Evolutionary conservation across 1,140 invertebrate species (phyloP), one percentile per base, ranked within the genome.

Genomic region (Drosophila subobscura): DNA sequence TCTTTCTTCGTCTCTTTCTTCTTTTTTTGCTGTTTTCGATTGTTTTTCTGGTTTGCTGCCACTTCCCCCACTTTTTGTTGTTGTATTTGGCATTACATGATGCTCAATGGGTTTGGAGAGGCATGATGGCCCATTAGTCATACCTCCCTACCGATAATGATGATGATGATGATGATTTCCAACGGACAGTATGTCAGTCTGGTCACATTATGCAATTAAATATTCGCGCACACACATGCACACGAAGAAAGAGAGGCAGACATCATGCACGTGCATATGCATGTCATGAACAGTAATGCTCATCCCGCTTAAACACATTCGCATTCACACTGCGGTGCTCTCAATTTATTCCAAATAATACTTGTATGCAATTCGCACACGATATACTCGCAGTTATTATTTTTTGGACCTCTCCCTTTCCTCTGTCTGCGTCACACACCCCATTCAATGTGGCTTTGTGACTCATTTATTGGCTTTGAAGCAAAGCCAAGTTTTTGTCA

Each of bases 61-160:
- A 37, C 56, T 68, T 56, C 55, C 63, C 8, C 3, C 33, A 12
- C 3, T 46, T 22, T 68, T 60, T 52, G 53, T 47, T 41, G 54
- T 67, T 52, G 29, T 55, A 47, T 47, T 67, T 73, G 65, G 61
- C 60, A 80, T 86, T 86, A 74, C 81, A 85, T 86, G 81, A 85
- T 83, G 77, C 66, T 59, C 52, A 29, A 44, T 51, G 42, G 29
- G 41, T 63, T 37, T 46, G 47, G 22, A 52, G 44, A 12, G 52
- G 45, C 27, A 54, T 50, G 41, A 54, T 51, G 52, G 74, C 75
- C 68, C 70, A 73, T 83, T 67, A 78, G 79, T 77, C 55, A 83
- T 83, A 10, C 6, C 33, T 6, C 6, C 29, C 3, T 71, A 72
- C 60, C 53, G 37, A 68, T 70, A 33, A 52, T 66, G 50, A 61